Base-by-base conservation (phyloP, 2,113 vertebrate genomes). In the Origma solitaria region DNA sequence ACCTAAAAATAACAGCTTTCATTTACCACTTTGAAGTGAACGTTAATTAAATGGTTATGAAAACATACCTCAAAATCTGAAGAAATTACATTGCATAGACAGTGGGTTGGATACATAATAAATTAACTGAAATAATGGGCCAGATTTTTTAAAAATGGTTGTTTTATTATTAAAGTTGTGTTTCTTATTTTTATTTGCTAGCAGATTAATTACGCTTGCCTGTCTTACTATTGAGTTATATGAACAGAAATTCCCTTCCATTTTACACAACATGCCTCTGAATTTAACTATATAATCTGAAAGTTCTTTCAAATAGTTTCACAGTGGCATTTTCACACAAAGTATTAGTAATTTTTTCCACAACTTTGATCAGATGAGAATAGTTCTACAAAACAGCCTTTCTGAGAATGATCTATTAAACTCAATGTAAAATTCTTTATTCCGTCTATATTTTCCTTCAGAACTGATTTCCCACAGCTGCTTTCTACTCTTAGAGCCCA, bases 1-100 rank as follows among this genome's bases (percentile, higher is more conserved):
- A 99, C 96, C 99, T 99, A 96, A 86, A 97, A 97, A 56, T 8
- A 90, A 90, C 45, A 94, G 50, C 54, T 91, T 80, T 54, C 44
- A 65, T 86, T 97, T 93, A 96, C 65, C 7, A 45, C 60, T 88
- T 71, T 40, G 60, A 94, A 86, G 9, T 4, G 3, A 88, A 68
- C 2, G 7, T 35, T 35, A 40, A 70, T 65, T 65, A 68, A 84
- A 49, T 47, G 1, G 0, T 51, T 44, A 79, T 7, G 30, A 84
- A 83, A 87, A 72, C 49, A 49, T 7, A 40, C 3, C 49, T 71
- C 27, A 31, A 35, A 66, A 66, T 31, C 12, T 42, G 28, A 25
- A 92, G 42, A 77, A 37, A 69, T 42, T 56, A 31, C 38, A 33
- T 10, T 11, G 20, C 30, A 69, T 6, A 65, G 45, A 31, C 10